Base-by-base conservation (phyloP, 2,113 vertebrate species). In the Gambusia affinis region DNA sequence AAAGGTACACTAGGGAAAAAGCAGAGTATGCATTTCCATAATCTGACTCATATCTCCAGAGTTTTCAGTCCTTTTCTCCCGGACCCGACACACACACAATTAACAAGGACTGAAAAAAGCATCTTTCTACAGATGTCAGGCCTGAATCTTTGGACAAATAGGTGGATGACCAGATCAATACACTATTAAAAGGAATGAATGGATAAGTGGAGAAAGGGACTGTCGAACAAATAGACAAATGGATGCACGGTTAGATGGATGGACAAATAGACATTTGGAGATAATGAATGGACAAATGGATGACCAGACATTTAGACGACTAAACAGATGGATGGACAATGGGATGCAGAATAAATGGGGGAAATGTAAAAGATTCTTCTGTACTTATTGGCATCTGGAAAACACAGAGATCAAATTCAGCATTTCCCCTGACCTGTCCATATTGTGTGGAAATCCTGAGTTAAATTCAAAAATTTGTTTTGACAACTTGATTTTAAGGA, bases 401-500 rank as follows among this genome's bases (percentile, higher is more conserved):
- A 47, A 47, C 17, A 47, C 44, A 7, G 15, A 17, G 17, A 19
- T 19, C 14, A 42, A 42, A 14, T 42, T 42, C 14, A 19, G 4
- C 5, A 47, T 47, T 47, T 17, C 44, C 17, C 44, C 44, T 6
- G 44, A 47, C 1, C 5, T 17, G 1, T 47, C 44, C 17, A 19
- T 15, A 47, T 19, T 47, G 17, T 47, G 44, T 17, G 19, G 44
- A 5, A 47, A 19, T 19, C 44, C 44, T 19, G 1, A 19, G 17
- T 47, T 47, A 19, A 4, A 47, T 47, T 17, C 17, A 47, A 47
- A 47, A 47, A 14, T 42, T 0, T 42, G 60, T 63, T 83, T 65
- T 75, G 74, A 87, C 71, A 87, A 42, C 54, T 54, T 22, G 71
- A 67, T 67, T 75, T 63, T 65, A 37, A 70, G 66, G 73, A 70